phyloP scores from a whole-genome alignment of 2,113 vertebrate genomes.

The Nothocercus nigrocapillus region DNA sequence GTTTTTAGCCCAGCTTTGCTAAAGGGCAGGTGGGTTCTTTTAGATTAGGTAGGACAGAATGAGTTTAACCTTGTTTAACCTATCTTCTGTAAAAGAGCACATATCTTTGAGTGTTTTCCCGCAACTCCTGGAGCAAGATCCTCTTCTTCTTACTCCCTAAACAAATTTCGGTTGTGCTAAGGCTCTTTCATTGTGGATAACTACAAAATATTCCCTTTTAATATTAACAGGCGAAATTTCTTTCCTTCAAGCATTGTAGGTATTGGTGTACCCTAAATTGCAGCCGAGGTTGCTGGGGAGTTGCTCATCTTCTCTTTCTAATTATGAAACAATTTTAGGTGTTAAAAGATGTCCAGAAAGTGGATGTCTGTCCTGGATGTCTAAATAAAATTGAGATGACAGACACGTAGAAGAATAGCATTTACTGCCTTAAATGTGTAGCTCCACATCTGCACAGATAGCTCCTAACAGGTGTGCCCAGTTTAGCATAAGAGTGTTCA shows the following conservation, averaged over 20 bases:
- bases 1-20: not conserved
- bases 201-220: not conserved
- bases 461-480: not conserved
- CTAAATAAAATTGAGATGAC: not conserved
- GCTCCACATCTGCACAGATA: not conserved
- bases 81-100: not conserved
- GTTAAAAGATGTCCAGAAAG: not conserved
- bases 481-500: not conserved
- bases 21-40: not conserved
- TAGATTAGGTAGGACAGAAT: not conserved
- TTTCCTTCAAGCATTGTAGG: not conserved
- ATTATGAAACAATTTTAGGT: not conserved
- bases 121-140: not conserved
- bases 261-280: not conserved
- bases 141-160: not conserved
- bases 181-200: not conserved
- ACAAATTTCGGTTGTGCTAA: not conserved
- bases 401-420: not conserved
- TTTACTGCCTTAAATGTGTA: not conserved
- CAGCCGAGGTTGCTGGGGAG: not conserved
- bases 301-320: not conserved
- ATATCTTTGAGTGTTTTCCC: not conserved
- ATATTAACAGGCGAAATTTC: not conserved
- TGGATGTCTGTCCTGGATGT: not conserved
- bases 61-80: not conserved